These are phyloP conservation scores for Parthenolecanium corni DNA, from an alignment of 2,888 invertebrate genomes.

Conservation along the genomic window DNA sequence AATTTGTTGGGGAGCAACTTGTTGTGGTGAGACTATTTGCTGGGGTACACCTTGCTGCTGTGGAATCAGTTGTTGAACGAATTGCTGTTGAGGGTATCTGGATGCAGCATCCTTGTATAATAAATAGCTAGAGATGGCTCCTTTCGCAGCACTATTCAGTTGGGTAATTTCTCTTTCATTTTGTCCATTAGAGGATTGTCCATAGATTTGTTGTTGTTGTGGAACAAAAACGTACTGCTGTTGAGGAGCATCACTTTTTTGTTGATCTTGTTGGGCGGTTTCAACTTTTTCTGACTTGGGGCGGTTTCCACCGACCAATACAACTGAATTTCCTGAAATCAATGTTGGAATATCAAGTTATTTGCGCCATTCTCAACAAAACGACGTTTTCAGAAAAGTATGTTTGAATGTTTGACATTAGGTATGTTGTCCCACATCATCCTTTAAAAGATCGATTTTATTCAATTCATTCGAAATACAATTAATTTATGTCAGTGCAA, in stretches of 20 bases:
- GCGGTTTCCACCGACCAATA: background rate
- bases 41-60: background rate
- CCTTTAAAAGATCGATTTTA: no score
- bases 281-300: slow-evolving; percentile 10
- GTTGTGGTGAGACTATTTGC: background rate
- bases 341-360: background rate
- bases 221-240: slow-evolving; percentile 43
- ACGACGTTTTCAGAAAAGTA: no score
- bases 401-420: no score
- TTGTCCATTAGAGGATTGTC: slow-evolving; percentile 31
- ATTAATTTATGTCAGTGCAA: no score
- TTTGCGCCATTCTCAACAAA: no score
- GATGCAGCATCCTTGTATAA: slow-evolving; percentile 31
- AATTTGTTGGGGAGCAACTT: background rate
- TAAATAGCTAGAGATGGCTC: slow-evolving; percentile 32
- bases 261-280: background rate
- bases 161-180: slow-evolving; percentile 29
- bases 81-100: background rate
- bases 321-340: background rate
- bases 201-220: slow-evolving; percentile 39
- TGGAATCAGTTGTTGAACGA: background rate
- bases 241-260: background rate
- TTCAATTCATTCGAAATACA: no score
- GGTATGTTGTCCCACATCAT: no score
- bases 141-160: slow-evolving; percentile 31